Evolutionary conservation across 2,888 invertebrate species (phyloP).

Genomic region (Ornithoptera priamus): DNA sequence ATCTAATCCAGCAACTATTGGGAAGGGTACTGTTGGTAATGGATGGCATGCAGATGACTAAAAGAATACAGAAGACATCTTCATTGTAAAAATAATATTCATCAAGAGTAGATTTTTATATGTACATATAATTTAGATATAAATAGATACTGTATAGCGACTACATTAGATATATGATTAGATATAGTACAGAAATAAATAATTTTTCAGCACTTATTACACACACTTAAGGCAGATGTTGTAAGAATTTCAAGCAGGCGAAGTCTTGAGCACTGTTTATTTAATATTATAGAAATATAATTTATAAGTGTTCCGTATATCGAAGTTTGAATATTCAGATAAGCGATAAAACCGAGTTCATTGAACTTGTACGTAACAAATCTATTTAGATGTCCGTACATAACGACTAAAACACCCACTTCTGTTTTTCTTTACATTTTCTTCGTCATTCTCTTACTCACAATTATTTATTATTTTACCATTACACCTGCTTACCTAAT

Average conservation of each 20-base stretch:
- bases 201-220: too few relatives aligned
- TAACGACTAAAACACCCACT: slow-evolving; percentile 17
- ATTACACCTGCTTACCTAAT: not conserved
- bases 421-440: slow-evolving; percentile 2
- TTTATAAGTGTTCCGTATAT: not conserved
- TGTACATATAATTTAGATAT: too few relatives aligned
- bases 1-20: not conserved
- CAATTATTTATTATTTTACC: not conserved
- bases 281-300: not conserved
- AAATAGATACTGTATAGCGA: too few relatives aligned
- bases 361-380: slow-evolving; percentile 17
- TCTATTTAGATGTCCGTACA: slow-evolving; percentile 26
- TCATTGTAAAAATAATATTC: not conserved
- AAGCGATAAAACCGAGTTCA: slow-evolving; percentile 26
- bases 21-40: not conserved
- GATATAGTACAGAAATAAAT: too few relatives aligned
- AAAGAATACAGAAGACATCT: not conserved
- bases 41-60: not conserved
- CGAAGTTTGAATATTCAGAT: not conserved
- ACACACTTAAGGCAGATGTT: not conserved
- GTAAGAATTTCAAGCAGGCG: not conserved
- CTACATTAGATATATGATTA: too few relatives aligned
- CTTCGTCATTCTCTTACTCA: not conserved
- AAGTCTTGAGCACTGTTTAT: not conserved
- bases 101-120: not conserved